phyloP scores from a whole-genome alignment of 2,888 invertebrate genomes.

The Eucriotettix oculatus region DNA sequence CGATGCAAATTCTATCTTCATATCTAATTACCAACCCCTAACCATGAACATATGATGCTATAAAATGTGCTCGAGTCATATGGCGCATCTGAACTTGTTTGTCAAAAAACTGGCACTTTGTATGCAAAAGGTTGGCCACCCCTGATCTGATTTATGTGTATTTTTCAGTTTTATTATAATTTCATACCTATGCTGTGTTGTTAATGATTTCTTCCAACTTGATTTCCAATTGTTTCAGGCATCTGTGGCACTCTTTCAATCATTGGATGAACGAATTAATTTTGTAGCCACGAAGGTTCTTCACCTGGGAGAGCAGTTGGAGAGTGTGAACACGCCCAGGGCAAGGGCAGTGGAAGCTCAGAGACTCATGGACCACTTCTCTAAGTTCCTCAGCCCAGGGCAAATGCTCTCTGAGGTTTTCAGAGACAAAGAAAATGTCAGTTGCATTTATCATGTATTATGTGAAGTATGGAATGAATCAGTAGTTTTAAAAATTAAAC shows the following conservation, averaged over 20 bases:
- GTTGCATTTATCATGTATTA: constrained; percentile 1
- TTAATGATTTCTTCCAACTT: neutral
- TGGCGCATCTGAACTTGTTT: no score
- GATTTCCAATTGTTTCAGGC: constrained; percentile 24
- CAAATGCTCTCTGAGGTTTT: constrained; percentile 74
- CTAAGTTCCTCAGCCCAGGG: constrained; percentile 77
- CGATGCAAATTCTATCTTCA: no score
- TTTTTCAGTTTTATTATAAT: constrained; percentile 1
- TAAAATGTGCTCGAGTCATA: no score
- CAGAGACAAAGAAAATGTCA: constrained; percentile 62
- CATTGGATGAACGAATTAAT: constrained; percentile 88
- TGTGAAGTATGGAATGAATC: neutral
- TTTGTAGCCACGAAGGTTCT: constrained; percentile 94
- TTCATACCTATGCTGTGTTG: neutral
- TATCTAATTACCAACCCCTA: no score
- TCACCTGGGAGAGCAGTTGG: constrained; percentile 95
- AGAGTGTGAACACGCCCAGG: constrained; percentile 88
- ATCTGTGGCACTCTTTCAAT: constrained; percentile 76
- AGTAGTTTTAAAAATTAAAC: neutral
- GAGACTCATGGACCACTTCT: constrained; percentile 77
- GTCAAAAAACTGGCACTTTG: no score
- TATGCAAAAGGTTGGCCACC: no score
- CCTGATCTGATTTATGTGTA: no score
- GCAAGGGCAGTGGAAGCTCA: constrained; percentile 90
- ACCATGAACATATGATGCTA: no score